A percentile compares a stretch with the other conserved stretches of the same genome.
phyloP scores from a whole-genome alignment of 2,797 vertebrate species.

The Anabas testudineus region DNA sequence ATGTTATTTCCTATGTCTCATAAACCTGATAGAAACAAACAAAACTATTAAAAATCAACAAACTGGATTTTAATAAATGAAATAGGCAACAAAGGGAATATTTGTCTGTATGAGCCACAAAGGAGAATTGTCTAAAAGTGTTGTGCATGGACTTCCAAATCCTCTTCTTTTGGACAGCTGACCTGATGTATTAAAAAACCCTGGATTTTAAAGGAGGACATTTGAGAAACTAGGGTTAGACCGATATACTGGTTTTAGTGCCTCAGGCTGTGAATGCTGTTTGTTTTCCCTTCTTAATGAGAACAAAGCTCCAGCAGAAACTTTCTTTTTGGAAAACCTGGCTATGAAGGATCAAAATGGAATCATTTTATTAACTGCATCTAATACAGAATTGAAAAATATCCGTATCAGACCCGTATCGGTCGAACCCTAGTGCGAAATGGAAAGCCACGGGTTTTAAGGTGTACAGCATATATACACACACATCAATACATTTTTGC shows the following conservation, averaged over 20 bases:
- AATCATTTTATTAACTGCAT: constrained; percentile 36
- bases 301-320: neutral
- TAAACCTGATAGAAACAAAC: neutral
- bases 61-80: constrained; percentile 6
- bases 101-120: constrained; percentile 7
- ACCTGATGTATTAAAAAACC: constrained; percentile 23
- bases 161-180: constrained; percentile 35
- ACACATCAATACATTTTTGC: constrained; percentile 47
- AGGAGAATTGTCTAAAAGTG: neutral
- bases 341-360: constrained; percentile 24
- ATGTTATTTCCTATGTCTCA: neutral
- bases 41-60: constrained; percentile 5
- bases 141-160: constrained; percentile 1
- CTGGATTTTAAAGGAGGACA: constrained; percentile 33
- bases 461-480: constrained; percentile 27
- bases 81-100: neutral
- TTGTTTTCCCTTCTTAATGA: neutral
- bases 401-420: constrained; percentile 29
- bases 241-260: constrained; percentile 5
- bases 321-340: neutral
- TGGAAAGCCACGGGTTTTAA: constrained; percentile 31
- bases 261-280: neutral
- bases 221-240: constrained; percentile 31
- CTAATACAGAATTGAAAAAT: constrained; percentile 52
- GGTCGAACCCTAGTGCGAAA: constrained; percentile 45